Evolutionary conservation across 92 coral and sea anemone species (phyloP), one percentile per base, ranked within the genome.

Genomic region (Desmophyllum pertusum): DNA sequence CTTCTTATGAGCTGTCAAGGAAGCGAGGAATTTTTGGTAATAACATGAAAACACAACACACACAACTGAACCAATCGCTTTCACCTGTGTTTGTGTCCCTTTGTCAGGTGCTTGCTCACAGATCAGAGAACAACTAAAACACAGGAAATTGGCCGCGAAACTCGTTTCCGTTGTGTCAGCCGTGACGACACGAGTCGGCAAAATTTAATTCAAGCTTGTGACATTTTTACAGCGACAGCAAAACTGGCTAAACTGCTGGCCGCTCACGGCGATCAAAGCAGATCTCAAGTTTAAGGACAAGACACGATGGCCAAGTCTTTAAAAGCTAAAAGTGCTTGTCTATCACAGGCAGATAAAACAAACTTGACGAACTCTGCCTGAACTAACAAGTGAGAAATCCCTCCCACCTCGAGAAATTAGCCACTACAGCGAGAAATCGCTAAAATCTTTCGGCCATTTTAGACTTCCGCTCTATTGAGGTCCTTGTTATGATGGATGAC

Each of bases 101-200:
- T 75, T 89, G 92, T 90, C 98, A 94, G 98, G 93, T 94, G 98
- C 83, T 84, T 70, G 55, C 81, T 79, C 81, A 64, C 69, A 87
- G 90, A 84, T 89, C 89, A 81, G 80, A 87, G 90, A 86, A 91
- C 91, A 90, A 92, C 93, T 87, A 84, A 86, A 89, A 89, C 69
- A 81, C 95, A 92, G 98, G 98, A 94, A 94, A 94, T 94, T 94
- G 92, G 88, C 86, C 81, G 81, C 77, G 80, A 89, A 92, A 92
- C 92, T 92, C 93, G 95, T 92, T 88, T 86, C 95, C 95, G 84
- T 75, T 81, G 88, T 92, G 93, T 89, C 98, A 94, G 80, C 64
- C 93, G 74, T 70, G 65, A 50, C 88, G 73, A 81, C 42, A 89
- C 90, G 88, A 89, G 88, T 75, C n/a, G n/a, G 85, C 79, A 81